phyloP scores from a whole-genome alignment of 2,888 invertebrate genomes.

The Acholoe squamosa region DNA sequence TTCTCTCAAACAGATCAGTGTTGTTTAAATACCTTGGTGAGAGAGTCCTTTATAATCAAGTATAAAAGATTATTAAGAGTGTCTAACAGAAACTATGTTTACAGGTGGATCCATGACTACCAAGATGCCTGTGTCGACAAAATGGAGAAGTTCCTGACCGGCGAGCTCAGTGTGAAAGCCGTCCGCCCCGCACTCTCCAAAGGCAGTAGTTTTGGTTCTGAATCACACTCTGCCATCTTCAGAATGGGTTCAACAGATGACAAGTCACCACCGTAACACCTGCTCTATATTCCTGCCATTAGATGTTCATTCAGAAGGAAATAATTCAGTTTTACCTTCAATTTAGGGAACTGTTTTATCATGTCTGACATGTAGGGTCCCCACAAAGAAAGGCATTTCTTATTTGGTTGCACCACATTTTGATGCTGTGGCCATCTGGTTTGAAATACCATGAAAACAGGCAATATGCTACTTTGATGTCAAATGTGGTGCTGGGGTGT shows the following conservation, averaged over 20 bases:
- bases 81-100: too few relatives aligned
- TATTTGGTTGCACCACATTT: background rate
- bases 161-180: conserved; percentile 66
- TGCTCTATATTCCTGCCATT: background rate
- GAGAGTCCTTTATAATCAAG: too few relatives aligned
- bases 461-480: too few relatives aligned
- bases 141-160: conserved; percentile 94
- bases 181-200: conserved; percentile 64
- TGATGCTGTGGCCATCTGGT: too few relatives aligned
- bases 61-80: too few relatives aligned
- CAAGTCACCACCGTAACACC: conserved; percentile 39
- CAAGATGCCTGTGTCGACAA: conserved; percentile 99
- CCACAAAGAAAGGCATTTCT: background rate
- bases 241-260: conserved; percentile 38
- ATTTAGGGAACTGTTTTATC: background rate
- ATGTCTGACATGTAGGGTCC: background rate
- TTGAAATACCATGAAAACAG: too few relatives aligned
- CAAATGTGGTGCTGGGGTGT: background rate
- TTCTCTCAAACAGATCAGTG: too few relatives aligned
- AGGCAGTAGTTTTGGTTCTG: conserved; percentile 64
- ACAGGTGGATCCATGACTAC: conserved; percentile 97
- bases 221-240: conserved; percentile 27
- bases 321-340: too few relatives aligned
- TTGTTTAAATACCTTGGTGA: too few relatives aligned
- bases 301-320: too few relatives aligned